Base-by-base conservation (phyloP, 2,888 invertebrate genomes). In the Andrena trimmerana region DNA sequence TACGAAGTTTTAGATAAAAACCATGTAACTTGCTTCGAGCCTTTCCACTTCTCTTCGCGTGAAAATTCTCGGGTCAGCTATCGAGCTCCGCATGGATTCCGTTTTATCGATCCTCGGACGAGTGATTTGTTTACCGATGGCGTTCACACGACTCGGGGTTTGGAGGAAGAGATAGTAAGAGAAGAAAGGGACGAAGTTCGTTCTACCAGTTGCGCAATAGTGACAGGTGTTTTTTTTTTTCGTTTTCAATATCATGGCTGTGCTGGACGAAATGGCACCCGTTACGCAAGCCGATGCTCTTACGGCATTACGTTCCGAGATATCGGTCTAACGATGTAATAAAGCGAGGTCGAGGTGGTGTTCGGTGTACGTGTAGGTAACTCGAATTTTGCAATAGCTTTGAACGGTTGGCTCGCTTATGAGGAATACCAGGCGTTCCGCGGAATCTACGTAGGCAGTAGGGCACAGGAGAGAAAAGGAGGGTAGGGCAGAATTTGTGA, bases 201-300 rank as follows among this genome's bases (percentile, higher is more conserved):
- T 29, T 29, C 60, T 6, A 33, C n/a, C 33, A 1, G 6, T 76
- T 52, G 0, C 42, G 24, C 48, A 10, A 50, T 24, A 7, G 50
- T 20, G 48, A 42, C 52, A 36, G 68, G 24, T 62, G 29, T 20
- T 65, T 50, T 66, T 50, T 65, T n/a, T 65, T 42, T 42, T 42
- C 16, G 16, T 42, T 42, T 16, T 42, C 29, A 29, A 59, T 33
- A 65, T 27, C 31, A 27, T 7, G 33, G 29, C 6, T 59, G 36
- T 48, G 50, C 54, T 78, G 20, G 36, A 63, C 33, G 50, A 62
- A 68, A 52, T 16, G 72, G 72, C 31, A 68, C 50, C 24, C 16
- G 36, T 81, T 81, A 29, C 27, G 81, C 54, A 81, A 80, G 16
- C 24, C 24, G 24, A 65, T 50, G 63, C 33, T 70, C 70, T 20